Evolutionary conservation across 2,797 vertebrate species (phyloP).

Genomic region (Lagorchestes hirsutus): DNA sequence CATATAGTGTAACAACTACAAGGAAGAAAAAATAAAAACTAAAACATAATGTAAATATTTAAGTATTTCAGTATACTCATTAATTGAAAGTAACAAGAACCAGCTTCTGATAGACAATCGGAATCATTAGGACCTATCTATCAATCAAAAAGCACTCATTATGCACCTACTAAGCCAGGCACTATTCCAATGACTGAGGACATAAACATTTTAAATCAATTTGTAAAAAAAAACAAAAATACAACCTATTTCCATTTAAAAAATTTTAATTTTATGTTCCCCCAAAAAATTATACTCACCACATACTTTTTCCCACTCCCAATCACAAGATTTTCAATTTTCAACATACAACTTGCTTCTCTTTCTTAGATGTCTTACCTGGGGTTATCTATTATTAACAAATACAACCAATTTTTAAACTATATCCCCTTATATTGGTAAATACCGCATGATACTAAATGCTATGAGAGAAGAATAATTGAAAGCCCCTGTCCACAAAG

Average conservation of each 20-base stretch:
- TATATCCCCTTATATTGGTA: not conserved
- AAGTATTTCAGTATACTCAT: not conserved
- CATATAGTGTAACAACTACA: constrained; percentile 95
- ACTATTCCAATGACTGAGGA: not conserved
- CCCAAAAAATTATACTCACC: not conserved
- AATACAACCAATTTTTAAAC: not conserved
- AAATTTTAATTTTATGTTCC: not conserved
- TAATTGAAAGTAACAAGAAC: not conserved
- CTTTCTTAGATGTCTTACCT: not conserved
- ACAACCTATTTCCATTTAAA: not conserved
- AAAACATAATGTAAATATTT: not conserved
- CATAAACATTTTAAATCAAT: not conserved
- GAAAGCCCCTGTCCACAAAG: not conserved
- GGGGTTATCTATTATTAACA: not conserved
- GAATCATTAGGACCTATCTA: not conserved
- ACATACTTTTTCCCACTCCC: not conserved
- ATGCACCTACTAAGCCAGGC: not conserved
- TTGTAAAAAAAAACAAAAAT: not conserved
- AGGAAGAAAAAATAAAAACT: constrained; percentile 29
- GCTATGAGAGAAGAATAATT: not conserved
- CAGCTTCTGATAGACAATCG: not conserved
- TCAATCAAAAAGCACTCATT: not conserved
- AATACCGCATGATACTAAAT: not conserved
- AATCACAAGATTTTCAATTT: not conserved
- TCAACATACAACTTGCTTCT: not conserved